Percentiles rank a stretch among this genome's conserved stretches.
Conservation (phyloP, 2,113 vertebrate species). For the Hipposideros armiger region DNA sequence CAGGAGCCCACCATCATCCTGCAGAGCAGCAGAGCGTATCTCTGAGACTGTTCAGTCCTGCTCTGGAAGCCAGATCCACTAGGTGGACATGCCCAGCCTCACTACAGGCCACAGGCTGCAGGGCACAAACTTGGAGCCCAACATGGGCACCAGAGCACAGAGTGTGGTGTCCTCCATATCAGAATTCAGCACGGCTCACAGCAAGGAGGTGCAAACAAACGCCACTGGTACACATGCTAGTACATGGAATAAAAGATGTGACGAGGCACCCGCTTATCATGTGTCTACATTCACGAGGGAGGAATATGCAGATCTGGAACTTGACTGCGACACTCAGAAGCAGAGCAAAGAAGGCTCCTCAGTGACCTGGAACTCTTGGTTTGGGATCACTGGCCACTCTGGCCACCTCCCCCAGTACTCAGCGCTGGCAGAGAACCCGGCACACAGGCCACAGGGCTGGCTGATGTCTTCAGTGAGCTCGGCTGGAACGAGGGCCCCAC, state of each 20-base stretch:
- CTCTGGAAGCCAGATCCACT: fast-evolving
- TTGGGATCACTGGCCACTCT: not conserved
- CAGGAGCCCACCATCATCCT: fast-evolving
- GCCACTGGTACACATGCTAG: not conserved
- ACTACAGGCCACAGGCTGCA: not conserved
- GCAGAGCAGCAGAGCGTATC: fast-evolving
- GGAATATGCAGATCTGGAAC: not conserved
- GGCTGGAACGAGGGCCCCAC: not conserved
- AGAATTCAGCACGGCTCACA: not conserved
- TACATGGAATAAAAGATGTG: fast-evolving
- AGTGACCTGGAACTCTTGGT: not conserved
- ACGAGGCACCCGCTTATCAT: not conserved
- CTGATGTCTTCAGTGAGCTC: not conserved
- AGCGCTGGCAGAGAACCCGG: not conserved
- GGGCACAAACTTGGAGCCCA: not conserved
- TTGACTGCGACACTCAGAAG: fast-evolving
- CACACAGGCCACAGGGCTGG: not conserved
- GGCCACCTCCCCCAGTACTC: not conserved
- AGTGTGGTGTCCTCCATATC: not conserved
- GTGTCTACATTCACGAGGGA: fast-evolving
- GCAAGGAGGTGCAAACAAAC: not conserved
- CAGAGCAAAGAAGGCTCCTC: not conserved
- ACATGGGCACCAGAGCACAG: fast-evolving
- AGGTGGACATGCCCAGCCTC: not conserved
- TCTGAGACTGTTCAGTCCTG: not conserved